Evolutionary conservation across 2,113 vertebrate species (phyloP), one percentile per base, ranked within the genome.

Genomic region (Actenoides lindsayi): DNA sequence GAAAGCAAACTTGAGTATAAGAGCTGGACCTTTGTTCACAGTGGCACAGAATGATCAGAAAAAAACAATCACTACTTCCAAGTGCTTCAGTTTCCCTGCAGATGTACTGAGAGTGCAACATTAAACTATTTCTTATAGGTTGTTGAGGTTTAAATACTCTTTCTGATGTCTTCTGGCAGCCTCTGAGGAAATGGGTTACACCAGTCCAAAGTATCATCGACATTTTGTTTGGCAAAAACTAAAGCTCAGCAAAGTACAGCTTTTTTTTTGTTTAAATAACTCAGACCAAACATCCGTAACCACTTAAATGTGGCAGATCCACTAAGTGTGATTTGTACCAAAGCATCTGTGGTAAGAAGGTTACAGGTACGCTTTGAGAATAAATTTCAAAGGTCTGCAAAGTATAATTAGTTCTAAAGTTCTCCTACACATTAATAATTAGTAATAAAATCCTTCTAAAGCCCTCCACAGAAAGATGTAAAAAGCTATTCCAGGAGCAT

Each of bases 341-440:
- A 94, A 92, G 96, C 90, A 96, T 84, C 92, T 93, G 94, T 78
- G 73, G 68, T 89, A 76, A 87, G 94, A 94, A 96, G 94, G 92
- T 96, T 95, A 96, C 70, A 95, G 90, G 89, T 91, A 91, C 0
- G 16, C 91, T 95, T 93, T 87, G 92, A 94, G 92, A 96, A 96
- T 92, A 96, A 95, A 96, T 96, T 97, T 96, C 95, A 96, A 96
- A 96, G 95, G 94, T 94, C 92, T 95, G 74, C 65, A 89, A 91
- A 94, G 70, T 69, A 92, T 94, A 93, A 95, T 96, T 89, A 96
- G 80, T 91, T 94, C 41, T 87, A 33, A 90, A 94, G 81, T 96
- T 92, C 74, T 96, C 74, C 89, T 83, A 82, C 86, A 91, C 76
- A 92, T 94, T 96, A 95, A 97, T 96, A 93, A 96, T 96, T 94